phyloP scores from a whole-genome alignment of 2,113 vertebrate species.

The Cephalopholis sonnerati region DNA sequence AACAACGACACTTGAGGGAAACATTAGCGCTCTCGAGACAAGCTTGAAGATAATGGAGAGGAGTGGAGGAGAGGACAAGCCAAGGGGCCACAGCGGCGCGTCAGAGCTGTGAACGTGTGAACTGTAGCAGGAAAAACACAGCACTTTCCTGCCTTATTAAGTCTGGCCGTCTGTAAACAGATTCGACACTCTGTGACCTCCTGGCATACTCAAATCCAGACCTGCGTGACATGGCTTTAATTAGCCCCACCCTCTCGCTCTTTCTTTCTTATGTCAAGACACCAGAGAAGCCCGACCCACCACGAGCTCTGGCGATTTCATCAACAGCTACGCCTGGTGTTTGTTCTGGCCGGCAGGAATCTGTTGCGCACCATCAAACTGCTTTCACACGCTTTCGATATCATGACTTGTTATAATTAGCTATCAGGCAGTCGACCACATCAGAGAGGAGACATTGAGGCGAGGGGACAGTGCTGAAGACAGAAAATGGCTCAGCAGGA shows the following conservation, averaged over 20 bases:
- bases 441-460: background rate
- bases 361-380: background rate
- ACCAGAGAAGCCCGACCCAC: slow-evolving; percentile 4
- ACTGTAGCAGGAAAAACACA: slow-evolving; percentile 23
- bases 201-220: slow-evolving; percentile 71
- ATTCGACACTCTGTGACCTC: slow-evolving; percentile 70
- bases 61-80: slow-evolving; percentile 8
- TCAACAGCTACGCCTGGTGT: slow-evolving; percentile 29
- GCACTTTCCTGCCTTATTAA: slow-evolving; percentile 67
- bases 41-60: slow-evolving; percentile 18
- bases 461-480: slow-evolving; percentile 6
- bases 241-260: slow-evolving; percentile 46
- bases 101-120: slow-evolving; percentile 24
- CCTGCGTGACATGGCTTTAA: slow-evolving; percentile 67
- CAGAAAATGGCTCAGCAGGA: slow-evolving; percentile 7
- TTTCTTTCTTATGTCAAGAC: slow-evolving; percentile 11
- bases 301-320: slow-evolving; percentile 17
- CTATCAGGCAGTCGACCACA: slow-evolving; percentile 28
- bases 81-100: background rate
- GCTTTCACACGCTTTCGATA: slow-evolving; percentile 11
- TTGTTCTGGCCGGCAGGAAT: slow-evolving; percentile 22
- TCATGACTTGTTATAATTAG: background rate
- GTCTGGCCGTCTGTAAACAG: slow-evolving; percentile 68
- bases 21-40: slow-evolving; percentile 17
- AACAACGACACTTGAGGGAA: slow-evolving; percentile 22